Evolutionary conservation across 2,113 vertebrate genomes (phyloP), one percentile per base, ranked within the genome.

Genomic region (Nannobrachium achirus): DNA sequence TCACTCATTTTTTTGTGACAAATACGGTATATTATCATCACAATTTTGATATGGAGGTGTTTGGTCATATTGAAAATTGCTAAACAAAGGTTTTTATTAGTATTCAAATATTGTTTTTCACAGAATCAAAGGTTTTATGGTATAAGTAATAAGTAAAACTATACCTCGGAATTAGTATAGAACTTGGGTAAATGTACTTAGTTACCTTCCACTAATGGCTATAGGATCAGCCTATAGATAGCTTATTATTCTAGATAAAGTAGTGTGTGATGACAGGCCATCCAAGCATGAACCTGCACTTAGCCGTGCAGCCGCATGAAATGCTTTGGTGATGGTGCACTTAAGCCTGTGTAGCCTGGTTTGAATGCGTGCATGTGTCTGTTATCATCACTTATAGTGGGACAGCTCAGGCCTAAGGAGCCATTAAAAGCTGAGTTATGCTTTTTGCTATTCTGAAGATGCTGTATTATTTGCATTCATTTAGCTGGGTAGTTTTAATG

Each of bases 231-330:
- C 1, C 46, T n/a, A 49, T 69, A 67, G 20, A 57, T 49, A 51
- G 66, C 40, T n/a, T 65, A 71, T 66, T 65, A 49, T 73, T 73
- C 5, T n/a, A 6, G 59, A 45, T 60, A 60, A 51, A 81, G 73
- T 71, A 60, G 58, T 69, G 57, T 66, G 72, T 66, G 66, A 76
- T 64, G 68, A 69, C 63, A 68, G n/a, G 50, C 56, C 71, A 74
- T 49, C 80, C 75, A 71, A 78, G 85, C 85, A 59, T 87, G 72
- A 86, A 73, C 59, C 71, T 73, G 71, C 81, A 82, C 70, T 88
- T 86, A 33, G 6, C 25, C 25, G 69, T n/a, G 49, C 55, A 25
- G 56, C 62, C 25, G 77, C 1, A 0, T 51, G 68, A 66, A 56
- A 50, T 0, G 33, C 60, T 76, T 64, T 1, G 13, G 73, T 62